Base-by-base conservation (phyloP, 1,140 invertebrate genomes). In the Euura lappo region DNA sequence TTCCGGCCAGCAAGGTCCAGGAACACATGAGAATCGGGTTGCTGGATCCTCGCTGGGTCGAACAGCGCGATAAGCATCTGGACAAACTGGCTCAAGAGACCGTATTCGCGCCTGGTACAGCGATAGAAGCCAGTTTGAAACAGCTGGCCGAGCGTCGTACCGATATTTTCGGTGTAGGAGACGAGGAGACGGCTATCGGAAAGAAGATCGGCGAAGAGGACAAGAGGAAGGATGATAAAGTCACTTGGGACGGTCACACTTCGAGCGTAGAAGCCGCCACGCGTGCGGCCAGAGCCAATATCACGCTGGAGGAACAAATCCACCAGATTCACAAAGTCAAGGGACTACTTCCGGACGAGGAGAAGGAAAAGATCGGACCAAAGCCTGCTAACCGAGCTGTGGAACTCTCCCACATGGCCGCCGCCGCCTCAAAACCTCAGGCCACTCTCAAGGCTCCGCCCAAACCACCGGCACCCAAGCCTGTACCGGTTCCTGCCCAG, bases 161-260 rank as follows among this genome's bases (percentile, higher is more conserved):
- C 3, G 99, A 99, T 92, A 99, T 99, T 88, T 99, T 99, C 85
- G 99, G 99, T 90, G 94, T 97, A 72, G 98, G 98, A 75, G 96
- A 97, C 81, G 98, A 99, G 86, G 98, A 99, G 90, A 99, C 98
- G 0, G 95, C 96, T 2, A 99, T 99, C 85, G 98, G 98, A 91
- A 98, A 98, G 88, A 99, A 99, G 87, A 97, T 99, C 77, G 98
- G 98, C 6, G 97, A 99, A 86, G 98, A 99, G 81, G 97, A 94
- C 85, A 93, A 92, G 76, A 91, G 92, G 76, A 94, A 94, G 84
- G 93, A 95, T 82, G 96, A 97, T 81, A 97, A 95, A 78, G 95
- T 97, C 2, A 98, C 96, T 43, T 99, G 98, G 98, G 98, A 99
- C 87, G 98, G 98, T n/a, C 97, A 99, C 83, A 98, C 96, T 0